Base-by-base conservation (phyloP, 2,797 vertebrate species). In the Spondyliosoma cantharus region DNA sequence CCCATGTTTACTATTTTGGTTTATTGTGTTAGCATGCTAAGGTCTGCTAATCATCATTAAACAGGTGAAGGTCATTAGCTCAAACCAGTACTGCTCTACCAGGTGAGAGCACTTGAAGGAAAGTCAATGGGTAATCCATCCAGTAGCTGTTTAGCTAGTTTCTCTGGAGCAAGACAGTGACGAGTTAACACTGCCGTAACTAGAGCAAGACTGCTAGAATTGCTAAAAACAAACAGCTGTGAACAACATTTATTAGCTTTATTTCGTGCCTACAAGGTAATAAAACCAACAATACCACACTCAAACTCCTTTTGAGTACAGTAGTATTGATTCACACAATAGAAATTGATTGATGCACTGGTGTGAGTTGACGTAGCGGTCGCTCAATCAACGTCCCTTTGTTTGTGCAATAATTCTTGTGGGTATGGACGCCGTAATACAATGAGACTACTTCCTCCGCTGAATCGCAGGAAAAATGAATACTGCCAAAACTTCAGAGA, bases 401-500 rank as follows among this genome's bases (percentile, higher is more conserved):
- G 71, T 83, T 83, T 80, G 54, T 57, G 16, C 29, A 22, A 71
- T 66, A 54, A 67, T 74, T 60, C 74, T 74, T 45, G 25, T 14
- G 56, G 37, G 45, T 48, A 50, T 9, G 52, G 19, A 74, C 2
- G 5, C 25, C n/a, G 4, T 63, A 29, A 62, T 54, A 73, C 80
- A 74, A 76, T 57, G 45, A 25, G 74, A 61, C 25, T 29, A 67
- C 60, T 70, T 75, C 74, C 37, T 83, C 48, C 17, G 48, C 46
- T 64, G 74, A 82, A 85, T 54, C 75, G 62, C 32, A 54, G 79
- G 50, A 70, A 83, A 83, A 87, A 87, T 58, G 13, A 77, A 68
- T 43, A 53, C 70, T 72, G 78, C 59, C 65, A 73, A 78, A 90
- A 88, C 77, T 81, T 81, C 56, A 75, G 71, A 87, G 73, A 85